Conservation (phyloP, 1,140 invertebrate species). For the Neodiprion fabricii region DNA sequence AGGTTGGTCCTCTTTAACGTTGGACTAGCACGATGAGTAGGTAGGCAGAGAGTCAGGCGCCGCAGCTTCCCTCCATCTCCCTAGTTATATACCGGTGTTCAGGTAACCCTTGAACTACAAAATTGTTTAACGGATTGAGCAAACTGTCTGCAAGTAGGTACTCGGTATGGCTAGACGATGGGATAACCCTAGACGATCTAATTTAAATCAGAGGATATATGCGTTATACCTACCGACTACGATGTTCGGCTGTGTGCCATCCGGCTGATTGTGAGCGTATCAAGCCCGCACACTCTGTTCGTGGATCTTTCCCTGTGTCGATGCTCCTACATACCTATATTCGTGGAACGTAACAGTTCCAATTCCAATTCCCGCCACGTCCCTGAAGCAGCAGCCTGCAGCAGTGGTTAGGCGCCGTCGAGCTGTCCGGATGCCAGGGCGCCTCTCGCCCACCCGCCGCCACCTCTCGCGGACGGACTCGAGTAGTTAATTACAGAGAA, state of each 20-base stretch:
- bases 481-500: constrained; percentile 43
- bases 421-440: background rate
- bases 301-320: too few species aligned
- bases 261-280: too few species aligned
- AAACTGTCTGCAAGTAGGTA: constrained; percentile 21
- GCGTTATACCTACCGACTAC: constrained; percentile 5
- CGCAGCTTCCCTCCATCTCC: too few species aligned
- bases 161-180: too few species aligned
- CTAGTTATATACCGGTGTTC: too few species aligned
- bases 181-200: constrained; percentile 24
- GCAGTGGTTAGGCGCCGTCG: background rate
- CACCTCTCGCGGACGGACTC: constrained; percentile 18
- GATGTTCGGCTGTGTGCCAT: too few species aligned
- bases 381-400: constrained; percentile 19
- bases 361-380: constrained; percentile 39
- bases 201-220: constrained; percentile 41
- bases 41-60: too few species aligned
- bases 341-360: constrained; percentile 35
- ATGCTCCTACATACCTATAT: constrained; percentile 28
- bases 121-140: constrained; percentile 18
- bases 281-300: too few species aligned
- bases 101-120: too few species aligned
- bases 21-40: too few species aligned
- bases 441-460: background rate
- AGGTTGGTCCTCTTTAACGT: too few species aligned